Base-by-base conservation (phyloP, 2,797 vertebrate genomes). In the Hyperoplus lanceolatus region DNA sequence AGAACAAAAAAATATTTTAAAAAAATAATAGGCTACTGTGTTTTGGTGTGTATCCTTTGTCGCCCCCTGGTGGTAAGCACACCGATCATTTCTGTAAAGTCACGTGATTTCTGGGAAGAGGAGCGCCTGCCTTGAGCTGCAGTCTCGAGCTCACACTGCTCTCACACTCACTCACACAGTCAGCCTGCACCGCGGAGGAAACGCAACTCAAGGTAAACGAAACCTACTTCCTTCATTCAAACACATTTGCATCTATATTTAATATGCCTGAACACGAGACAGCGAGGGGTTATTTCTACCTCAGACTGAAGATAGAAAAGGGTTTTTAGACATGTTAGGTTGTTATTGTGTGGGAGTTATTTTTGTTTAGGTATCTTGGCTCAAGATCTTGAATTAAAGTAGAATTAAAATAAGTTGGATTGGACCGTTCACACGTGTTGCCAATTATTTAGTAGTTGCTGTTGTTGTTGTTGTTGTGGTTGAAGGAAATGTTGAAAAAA, bases 91-190 rank as follows among this genome's bases (percentile, higher is more conserved):
- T 93, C 84, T 7, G 0, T 0, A 1, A 77, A 85, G 83, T 90
- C 96, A 95, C 93, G 93, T 97, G 96, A 93, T 90, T 97, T 97
- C 95, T 59, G 71, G 91, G 94, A 97, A 97, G 64, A 12, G 82
- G 91, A 49, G 73, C 51, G 77, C 0, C 78, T 3, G 21, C 6
- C 0, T 3, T 1, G 14, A 48, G 1, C 4, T 9, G 71, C 38
- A 0, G 38, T 6, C 10, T 16, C n/a, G 5, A 14, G 6, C n/a
- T 10, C 16, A 10, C 18, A 12, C 4, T 11, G 15, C 46, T 9
- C 50, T 6, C 51, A 42, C 1, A 3, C 49, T 38, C 1, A 6
- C 36, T 3, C 12, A 1, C 8, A 15, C 6, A 64, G 57, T 57
- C 70, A 3, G 39, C 39, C 15, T 12, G 2, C 53, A 7, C 7